phyloP scores from a whole-genome alignment of 1,140 invertebrate species.

The Diorhabda carinulata region DNA sequence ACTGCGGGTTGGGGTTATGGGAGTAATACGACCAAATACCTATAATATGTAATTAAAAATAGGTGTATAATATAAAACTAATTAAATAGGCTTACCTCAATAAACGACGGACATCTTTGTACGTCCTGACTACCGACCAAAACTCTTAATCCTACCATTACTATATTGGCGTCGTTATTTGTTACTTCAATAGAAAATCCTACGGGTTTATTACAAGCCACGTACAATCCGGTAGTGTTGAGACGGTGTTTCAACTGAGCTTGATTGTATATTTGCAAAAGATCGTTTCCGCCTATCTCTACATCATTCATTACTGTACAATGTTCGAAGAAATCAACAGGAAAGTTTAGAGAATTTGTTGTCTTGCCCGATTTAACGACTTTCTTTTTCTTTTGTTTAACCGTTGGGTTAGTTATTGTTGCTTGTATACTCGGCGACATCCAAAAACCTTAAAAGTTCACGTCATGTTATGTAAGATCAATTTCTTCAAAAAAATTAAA shows the following conservation, averaged over 20 bases:
- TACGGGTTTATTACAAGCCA: slow-evolving; percentile 81
- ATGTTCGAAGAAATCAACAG: slow-evolving; percentile 96
- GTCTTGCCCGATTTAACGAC: slow-evolving; percentile 55
- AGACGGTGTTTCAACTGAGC: slow-evolving; percentile 92
- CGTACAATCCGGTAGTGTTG: slow-evolving; percentile 85
- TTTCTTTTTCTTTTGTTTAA: slow-evolving; percentile 57
- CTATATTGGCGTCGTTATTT: slow-evolving; percentile 82
- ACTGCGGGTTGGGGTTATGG: slow-evolving; percentile 69
- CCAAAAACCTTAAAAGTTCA: slow-evolving; percentile 58
- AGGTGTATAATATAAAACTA: neutral
- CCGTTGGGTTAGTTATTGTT: slow-evolving; percentile 50
- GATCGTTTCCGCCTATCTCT: slow-evolving; percentile 93
- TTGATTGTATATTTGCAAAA: slow-evolving; percentile 92
- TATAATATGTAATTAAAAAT: slow-evolving; percentile 9
- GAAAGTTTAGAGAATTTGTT: slow-evolving; percentile 63
- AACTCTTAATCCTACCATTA: slow-evolving; percentile 73
- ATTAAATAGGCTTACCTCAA: slow-evolving; percentile 54
- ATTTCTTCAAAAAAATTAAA: too few relatives aligned
- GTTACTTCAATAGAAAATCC: slow-evolving; percentile 87
- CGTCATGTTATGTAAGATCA: too few relatives aligned
- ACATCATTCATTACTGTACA: slow-evolving; percentile 87
- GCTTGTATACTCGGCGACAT: slow-evolving; percentile 72
- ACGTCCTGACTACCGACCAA: slow-evolving; percentile 83
- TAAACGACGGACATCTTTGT: slow-evolving; percentile 75
- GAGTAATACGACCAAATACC: slow-evolving; percentile 77